Evolutionary conservation across 2,888 invertebrate species (phyloP).

Genomic region (Uropetala carovei): DNA sequence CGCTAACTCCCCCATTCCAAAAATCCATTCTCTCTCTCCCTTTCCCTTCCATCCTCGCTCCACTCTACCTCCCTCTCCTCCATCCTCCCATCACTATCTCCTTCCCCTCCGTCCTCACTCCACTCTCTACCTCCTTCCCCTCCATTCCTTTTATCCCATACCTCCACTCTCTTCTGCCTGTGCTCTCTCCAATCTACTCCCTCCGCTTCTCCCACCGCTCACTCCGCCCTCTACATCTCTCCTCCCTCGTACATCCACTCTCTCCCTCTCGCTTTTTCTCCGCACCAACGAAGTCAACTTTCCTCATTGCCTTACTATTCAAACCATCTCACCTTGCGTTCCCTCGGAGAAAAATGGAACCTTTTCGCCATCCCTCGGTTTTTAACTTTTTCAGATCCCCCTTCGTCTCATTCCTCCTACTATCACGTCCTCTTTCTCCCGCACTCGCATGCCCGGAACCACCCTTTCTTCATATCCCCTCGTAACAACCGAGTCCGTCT

Average conservation of each 20-base stretch:
- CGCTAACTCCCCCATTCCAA: no score
- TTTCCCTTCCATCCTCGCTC: background rate
- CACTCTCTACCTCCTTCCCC: background rate
- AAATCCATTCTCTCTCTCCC: background rate
- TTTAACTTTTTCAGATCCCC: no score
- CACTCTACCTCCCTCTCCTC: background rate
- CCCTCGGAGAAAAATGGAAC: background rate
- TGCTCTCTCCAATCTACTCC: background rate
- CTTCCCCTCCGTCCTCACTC: background rate
- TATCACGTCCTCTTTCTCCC: no score
- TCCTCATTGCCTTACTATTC: constrained; percentile 42
- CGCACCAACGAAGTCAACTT: background rate
- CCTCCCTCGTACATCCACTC: background rate
- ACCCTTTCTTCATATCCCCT: no score
- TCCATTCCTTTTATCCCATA: no score
- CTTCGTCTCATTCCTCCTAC: no score
- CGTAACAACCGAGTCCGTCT: no score
- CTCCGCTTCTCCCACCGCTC: no score
- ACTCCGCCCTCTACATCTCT: no score
- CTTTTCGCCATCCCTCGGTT: background rate
- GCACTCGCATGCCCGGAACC: no score
- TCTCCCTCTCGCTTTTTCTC: background rate
- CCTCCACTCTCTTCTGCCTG: background rate
- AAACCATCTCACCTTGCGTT: constrained; percentile 25
- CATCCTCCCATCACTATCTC: no score